phyloP scores from a whole-genome alignment of 2,888 invertebrate species.

The Phengaris alcon region DNA sequence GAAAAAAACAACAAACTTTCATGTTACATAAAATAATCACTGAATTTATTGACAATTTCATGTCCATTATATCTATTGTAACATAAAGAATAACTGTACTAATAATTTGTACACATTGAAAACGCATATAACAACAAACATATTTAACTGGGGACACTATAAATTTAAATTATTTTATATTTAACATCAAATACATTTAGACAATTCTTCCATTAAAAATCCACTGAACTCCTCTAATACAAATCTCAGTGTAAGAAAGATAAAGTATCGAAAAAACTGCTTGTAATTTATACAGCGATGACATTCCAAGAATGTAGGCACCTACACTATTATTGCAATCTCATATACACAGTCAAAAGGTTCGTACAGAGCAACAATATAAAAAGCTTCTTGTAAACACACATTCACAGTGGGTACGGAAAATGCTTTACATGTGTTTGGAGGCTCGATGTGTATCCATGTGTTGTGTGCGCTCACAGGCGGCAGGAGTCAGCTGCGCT shows the following conservation, averaged over 20 bases:
- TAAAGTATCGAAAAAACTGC: conserved; percentile 67
- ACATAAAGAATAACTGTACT: conserved; percentile 8
- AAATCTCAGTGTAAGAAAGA: conserved; percentile 50
- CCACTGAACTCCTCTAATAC: conserved; percentile 26
- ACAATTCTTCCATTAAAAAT: conserved; percentile 21
- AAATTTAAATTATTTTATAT: conserved; percentile 32
- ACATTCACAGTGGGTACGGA: conserved; percentile 24
- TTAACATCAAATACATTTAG: conserved; percentile 52
- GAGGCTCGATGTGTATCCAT: conserved; percentile 28
- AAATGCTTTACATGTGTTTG: conserved; percentile 25
- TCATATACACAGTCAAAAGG: conserved; percentile 24
- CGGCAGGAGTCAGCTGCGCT: conserved; percentile 53
- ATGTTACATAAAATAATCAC: not conserved
- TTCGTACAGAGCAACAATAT: conserved; percentile 11
- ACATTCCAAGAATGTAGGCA: not conserved
- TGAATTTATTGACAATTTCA: conserved; percentile 20
- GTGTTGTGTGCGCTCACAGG: conserved; percentile 46
- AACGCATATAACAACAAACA: conserved; percentile 6
- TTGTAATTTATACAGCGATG: conserved; percentile 28
- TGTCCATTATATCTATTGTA: conserved; percentile 7
- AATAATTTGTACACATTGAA: not conserved
- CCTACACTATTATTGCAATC: conserved; percentile 22
- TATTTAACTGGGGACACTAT: conserved; percentile 16
- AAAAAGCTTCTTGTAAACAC: conserved; percentile 12
- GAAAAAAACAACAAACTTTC: not conserved